A percentile compares a stretch with the other conserved stretches of the same genome.
These are phyloP conservation scores for Lynx canadensis DNA, from an alignment of 2,113 vertebrate genomes.

Conservation along the genomic window DNA sequence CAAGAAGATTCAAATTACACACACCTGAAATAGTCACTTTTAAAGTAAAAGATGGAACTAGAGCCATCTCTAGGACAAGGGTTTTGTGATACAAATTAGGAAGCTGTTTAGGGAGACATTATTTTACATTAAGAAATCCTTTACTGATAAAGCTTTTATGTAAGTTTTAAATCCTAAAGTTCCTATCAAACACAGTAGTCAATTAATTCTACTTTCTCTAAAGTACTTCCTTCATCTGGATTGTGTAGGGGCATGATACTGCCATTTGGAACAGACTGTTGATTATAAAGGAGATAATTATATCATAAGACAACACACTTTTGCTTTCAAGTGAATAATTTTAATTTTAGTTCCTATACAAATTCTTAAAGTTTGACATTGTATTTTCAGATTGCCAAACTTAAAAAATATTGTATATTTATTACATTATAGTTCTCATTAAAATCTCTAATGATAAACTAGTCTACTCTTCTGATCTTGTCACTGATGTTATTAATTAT, in stretches of 20 bases:
- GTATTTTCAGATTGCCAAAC: slow-evolving; percentile 63
- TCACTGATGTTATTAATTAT: slow-evolving; percentile 81
- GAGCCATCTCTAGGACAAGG: neutral
- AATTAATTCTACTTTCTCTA: neutral
- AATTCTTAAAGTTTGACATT: slow-evolving; percentile 73
- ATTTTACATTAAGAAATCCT: slow-evolving; percentile 27
- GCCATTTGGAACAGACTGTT: neutral
- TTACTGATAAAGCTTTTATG: neutral
- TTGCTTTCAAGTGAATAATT: slow-evolving; percentile 34
- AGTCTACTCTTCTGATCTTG: slow-evolving; percentile 78
- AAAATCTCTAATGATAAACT: slow-evolving; percentile 83
- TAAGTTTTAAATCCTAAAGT: slow-evolving; percentile 32
- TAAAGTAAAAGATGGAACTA: neutral
- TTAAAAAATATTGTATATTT: slow-evolving; percentile 78
- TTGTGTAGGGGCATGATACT: neutral
- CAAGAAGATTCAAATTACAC: neutral
- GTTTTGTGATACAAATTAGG: neutral
- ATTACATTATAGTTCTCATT: slow-evolving; percentile 82
- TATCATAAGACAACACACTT: slow-evolving; percentile 33
- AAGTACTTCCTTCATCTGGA: neutral
- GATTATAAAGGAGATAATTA: neutral
- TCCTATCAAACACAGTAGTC: neutral
- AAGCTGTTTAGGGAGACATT: neutral
- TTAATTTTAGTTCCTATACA: slow-evolving; percentile 52
- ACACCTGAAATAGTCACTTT: neutral